These are phyloP conservation scores for Cinara cedri DNA, from an alignment of 2,888 invertebrate genomes.

Conservation along the genomic window DNA sequence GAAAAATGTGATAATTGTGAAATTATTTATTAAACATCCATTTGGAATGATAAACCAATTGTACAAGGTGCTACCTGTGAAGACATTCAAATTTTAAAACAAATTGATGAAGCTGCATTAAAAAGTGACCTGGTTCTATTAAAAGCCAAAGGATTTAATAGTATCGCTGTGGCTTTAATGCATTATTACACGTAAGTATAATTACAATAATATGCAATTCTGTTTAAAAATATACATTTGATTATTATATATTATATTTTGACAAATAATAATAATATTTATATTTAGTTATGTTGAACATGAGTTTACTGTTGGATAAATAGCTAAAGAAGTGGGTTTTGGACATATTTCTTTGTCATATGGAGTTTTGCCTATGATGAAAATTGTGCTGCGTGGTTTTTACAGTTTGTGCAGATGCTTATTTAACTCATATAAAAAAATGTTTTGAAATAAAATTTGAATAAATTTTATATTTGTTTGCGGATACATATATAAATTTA, in stretches of 20 bases:
- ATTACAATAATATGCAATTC: neutral
- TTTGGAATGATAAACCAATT: conserved; percentile 48
- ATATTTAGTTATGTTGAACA: conserved; percentile 75
- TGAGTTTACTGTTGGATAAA: conserved; percentile 79
- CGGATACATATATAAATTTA: too few species aligned
- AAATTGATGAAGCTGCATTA: conserved; percentile 74
- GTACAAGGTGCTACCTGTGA: conserved; percentile 74
- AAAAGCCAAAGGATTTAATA: conserved; percentile 79
- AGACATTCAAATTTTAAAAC: conserved; percentile 73
- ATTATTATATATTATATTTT: conserved; percentile 9
- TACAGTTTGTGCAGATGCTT: conserved; percentile 95
- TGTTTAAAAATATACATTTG: neutral
- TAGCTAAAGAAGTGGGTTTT: conserved; percentile 83
- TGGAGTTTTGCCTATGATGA: conserved; percentile 93
- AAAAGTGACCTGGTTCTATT: conserved; percentile 70
- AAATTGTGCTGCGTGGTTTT: conserved; percentile 92
- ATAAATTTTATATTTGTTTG: conserved; percentile 7
- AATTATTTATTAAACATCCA: conserved; percentile 33
- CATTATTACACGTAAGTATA: conserved; percentile 85
- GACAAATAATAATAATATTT: neutral
- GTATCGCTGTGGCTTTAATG: conserved; percentile 90
- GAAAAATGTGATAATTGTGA: conserved; percentile 59
- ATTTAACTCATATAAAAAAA: conserved; percentile 89
- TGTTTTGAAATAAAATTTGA: conserved; percentile 72
- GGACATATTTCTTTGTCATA: conserved; percentile 91